Evolutionary conservation across 2,888 invertebrate species (phyloP).

Genomic region (Hesperia comma): DNA sequence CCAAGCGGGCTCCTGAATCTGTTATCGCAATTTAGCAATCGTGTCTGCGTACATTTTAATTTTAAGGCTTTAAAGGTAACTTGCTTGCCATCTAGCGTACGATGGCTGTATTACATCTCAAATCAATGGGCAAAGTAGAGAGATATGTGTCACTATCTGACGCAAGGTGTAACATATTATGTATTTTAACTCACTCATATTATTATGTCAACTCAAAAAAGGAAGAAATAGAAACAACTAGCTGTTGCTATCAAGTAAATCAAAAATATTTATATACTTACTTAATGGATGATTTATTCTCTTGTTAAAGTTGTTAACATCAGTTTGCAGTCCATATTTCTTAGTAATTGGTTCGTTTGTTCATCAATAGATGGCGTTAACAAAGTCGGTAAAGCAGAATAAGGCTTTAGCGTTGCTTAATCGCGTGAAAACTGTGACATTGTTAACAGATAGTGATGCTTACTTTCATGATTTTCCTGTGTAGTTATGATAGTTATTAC

Average conservation of each 20-base stretch:
- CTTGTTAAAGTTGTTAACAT: slow-evolving; percentile 21
- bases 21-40: no score
- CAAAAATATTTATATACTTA: no score
- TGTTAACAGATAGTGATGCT: not conserved
- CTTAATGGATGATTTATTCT: no score
- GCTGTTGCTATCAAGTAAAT: no score
- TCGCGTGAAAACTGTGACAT: not conserved
- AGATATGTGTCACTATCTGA: not conserved
- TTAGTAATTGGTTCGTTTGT: slow-evolving; percentile 12
- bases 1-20: no score
- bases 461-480: not conserved
- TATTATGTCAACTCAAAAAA: not conserved
- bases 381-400: slow-evolving; percentile 56
- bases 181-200: no score
- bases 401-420: slow-evolving; percentile 58
- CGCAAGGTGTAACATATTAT: not conserved
- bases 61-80: slow-evolving; percentile 42
- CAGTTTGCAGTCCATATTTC: slow-evolving; percentile 34
- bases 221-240: no score
- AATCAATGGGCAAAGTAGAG: slow-evolving; percentile 7
- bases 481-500: slow-evolving; percentile 1
- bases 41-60: not conserved
- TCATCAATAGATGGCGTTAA: slow-evolving; percentile 56
- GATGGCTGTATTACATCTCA: slow-evolving; percentile 20
- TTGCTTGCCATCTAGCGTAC: slow-evolving; percentile 52